Percentiles rank a stretch among this genome's conserved stretches.
Evolutionary conservation across 2,113 vertebrate species (phyloP).

Genomic region (Cairina moschata): DNA sequence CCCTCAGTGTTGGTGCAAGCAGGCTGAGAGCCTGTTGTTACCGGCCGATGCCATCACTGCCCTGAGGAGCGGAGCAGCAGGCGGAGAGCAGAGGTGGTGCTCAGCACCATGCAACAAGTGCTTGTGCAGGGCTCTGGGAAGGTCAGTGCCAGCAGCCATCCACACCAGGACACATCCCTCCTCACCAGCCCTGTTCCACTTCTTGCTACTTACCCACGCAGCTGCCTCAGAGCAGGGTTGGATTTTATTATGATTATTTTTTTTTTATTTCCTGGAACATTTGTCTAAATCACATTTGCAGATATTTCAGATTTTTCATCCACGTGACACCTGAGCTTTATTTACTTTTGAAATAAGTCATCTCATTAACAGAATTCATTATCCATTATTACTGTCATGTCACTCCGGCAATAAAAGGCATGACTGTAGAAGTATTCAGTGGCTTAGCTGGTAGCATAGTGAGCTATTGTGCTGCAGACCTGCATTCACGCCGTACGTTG

Average conservation of each 20-base stretch:
- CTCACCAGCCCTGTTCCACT: neutral
- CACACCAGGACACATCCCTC: neutral
- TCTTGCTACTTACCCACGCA: neutral
- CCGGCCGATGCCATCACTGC: neutral
- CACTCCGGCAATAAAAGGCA: conserved; percentile 63
- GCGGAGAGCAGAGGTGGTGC: too few relatives aligned
- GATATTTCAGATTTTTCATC: conserved; percentile 55
- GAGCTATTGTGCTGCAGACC: conserved; percentile 60
- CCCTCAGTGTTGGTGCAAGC: neutral
- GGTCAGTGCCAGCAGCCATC: neutral
- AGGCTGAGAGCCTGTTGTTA: neutral
- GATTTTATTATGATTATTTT: neutral
- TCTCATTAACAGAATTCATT: conserved; percentile 69
- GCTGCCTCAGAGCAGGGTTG: conserved; percentile 14
- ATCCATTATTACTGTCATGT: conserved; percentile 75
- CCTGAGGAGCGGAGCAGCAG: neutral
- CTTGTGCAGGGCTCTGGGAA: neutral
- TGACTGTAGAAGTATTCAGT: conserved; percentile 65
- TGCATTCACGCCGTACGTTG: conserved; percentile 37
- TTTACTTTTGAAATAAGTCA: conserved; percentile 72
- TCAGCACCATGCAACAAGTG: too few relatives aligned
- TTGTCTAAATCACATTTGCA: conserved; percentile 59
- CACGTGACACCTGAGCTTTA: conserved; percentile 68
- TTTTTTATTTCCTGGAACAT: neutral
- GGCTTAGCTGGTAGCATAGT: conserved; percentile 67